Percentiles rank a stretch among this genome's conserved stretches.
Evolutionary conservation across 2,797 vertebrate species (phyloP).

Genomic region (Benthosema pterotum): DNA sequence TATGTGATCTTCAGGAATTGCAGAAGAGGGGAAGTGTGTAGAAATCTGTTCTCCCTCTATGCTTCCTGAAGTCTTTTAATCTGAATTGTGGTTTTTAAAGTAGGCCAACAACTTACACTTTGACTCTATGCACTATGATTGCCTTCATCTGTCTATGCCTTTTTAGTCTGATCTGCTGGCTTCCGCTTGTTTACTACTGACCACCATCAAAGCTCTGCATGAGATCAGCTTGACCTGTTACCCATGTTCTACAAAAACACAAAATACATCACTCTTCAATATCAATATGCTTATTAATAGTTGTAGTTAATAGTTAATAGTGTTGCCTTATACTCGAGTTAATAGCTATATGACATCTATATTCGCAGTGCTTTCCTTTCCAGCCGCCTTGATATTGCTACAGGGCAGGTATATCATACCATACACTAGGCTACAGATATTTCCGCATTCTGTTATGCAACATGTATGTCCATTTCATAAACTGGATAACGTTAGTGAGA

Average conservation of each 20-base stretch:
- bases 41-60: constrained; percentile 10
- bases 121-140: constrained; percentile 1
- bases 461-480: constrained; percentile 16
- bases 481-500: constrained; percentile 9
- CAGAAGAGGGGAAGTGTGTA: constrained; percentile 55
- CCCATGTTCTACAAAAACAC: neutral
- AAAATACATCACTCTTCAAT: neutral
- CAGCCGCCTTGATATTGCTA: no score
- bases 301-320: no score
- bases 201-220: neutral
- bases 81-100: constrained; percentile 33
- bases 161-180: neutral
- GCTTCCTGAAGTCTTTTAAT: constrained; percentile 39
- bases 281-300: neutral
- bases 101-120: constrained; percentile 43
- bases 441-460: neutral
- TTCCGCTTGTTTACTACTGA: neutral
- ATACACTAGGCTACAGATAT: constrained; percentile 64
- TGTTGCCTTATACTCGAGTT: constrained; percentile 5
- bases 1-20: constrained; percentile 47
- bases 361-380: constrained; percentile 21
- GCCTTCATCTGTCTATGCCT: neutral
- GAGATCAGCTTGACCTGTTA: neutral
- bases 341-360: constrained; percentile 13
- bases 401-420: constrained; percentile 15